Base-by-base conservation (phyloP, 1,140 invertebrate genomes). In the Drepana arcuata region DNA sequence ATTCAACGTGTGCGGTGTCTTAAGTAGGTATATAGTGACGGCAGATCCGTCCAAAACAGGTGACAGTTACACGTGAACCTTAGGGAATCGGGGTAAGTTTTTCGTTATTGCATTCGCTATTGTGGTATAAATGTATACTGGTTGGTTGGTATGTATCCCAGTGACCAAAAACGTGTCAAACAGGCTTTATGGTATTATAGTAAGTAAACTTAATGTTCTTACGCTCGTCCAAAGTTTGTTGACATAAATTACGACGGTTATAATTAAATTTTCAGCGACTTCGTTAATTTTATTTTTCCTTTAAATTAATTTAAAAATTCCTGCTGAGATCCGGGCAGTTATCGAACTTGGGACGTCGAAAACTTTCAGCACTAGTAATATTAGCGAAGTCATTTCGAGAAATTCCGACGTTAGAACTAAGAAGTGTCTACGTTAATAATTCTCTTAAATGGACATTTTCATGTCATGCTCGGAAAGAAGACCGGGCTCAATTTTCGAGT, bases 271-370 rank as follows among this genome's bases (percentile, higher is more conserved):
- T 62, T 44, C 53, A 41, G 50, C 47, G 63, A 71, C 62, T 71
- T 64, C 55, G 54, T 52, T 68, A 69, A 78, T 71, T 71, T 71
- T 67, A 75, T 75, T 74, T 78, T 78, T 74, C 61, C 61, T 67
- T 61, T 71, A 57, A 79, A 77, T 72, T 72, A 78, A 74, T 72
- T 74, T 64, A 74, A 79, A 75, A 75, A 75, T 70, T 75, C 69
- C 62, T 54, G 43, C 58, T 47, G 58, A 56, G 57, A 64, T 61
- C 56, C 53, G 39, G 42, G 63, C 69, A 69, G 67, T 73, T 79
- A 75, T 75, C 63, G 67, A 73, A 69, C 48, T 78, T 53, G 53
- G 55, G 47, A 67, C 54, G 60, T 60, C 58, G 48, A 34, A 62
- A 78, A 79, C 64, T 75, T 78, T 71, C 55, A 58, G 51, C 58